Evolutionary conservation across 2,113 vertebrate species (phyloP), one percentile per base, ranked within the genome.

Genomic region (Heliornis fulica): DNA sequence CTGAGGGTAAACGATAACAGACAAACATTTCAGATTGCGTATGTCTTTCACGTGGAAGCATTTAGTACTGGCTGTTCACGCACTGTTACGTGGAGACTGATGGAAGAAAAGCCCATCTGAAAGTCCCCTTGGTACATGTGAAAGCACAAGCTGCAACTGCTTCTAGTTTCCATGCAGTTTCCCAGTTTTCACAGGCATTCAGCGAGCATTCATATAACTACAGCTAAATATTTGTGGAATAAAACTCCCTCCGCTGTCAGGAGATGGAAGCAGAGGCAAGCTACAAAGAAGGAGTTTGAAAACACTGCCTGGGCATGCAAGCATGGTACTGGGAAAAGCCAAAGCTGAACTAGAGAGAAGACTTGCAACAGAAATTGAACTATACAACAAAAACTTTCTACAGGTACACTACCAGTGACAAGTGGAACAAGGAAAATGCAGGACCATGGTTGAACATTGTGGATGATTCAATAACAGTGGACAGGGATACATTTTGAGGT

Each of bases 231-330:
- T 32, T 41, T 45, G 32, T 11, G 2, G 63, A 92, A 90, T 72
- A 89, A 68, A 83, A 92, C 80, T 83, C 69, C 82, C 83, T 94
- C 54, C 71, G 40, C 93, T 14, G n/a, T 95, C 91, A 94, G 80
- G 63, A 96, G 89, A 92, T 77, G 80, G 76, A 89, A 96, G 87
- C 91, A 94, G 71, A 95, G 80, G 72, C n/a, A 83, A 89, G 50
- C 48, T 72, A 46, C 28, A 76, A 38, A 68, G 31, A 5, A 91
- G 13, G 20, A 86, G 25, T 43, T 31, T 36, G 40, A 83, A 83
- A 90, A 77, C 50, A 45, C 7, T 83, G 43, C 19, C 46, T 85
- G 5, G 34, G 28, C 16, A 56, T 12, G 11, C 50, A 79, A 13
- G 9, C 22, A 60, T 46, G 34, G 8, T 36, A 60, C 51, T 28